Evolutionary conservation across 2,113 vertebrate species (phyloP).

Genomic region (Trachemys scripta): DNA sequence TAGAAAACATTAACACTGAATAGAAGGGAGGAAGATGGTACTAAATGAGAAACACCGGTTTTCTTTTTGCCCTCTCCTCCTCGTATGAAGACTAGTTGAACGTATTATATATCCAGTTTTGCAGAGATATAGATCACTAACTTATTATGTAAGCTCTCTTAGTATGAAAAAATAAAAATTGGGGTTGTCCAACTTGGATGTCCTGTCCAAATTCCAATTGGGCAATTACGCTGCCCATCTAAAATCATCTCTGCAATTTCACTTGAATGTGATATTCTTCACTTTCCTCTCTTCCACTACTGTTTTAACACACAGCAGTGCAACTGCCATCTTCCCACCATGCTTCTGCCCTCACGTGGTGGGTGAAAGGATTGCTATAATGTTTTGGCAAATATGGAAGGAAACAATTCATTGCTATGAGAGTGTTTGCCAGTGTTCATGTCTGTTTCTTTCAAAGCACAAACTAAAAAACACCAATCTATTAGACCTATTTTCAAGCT

Average conservation of each 20-base stretch:
- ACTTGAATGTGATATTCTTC: not conserved
- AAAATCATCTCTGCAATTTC: not conserved
- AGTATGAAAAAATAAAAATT: not conserved
- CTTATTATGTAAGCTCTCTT: not conserved
- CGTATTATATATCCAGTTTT: rapidly evolving
- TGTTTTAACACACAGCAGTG: not conserved
- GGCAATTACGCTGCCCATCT: not conserved
- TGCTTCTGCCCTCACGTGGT: not conserved
- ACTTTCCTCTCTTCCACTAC: not conserved
- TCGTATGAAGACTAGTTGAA: not conserved
- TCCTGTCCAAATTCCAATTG: not conserved
- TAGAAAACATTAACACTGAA: not conserved
- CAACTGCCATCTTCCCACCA: not conserved
- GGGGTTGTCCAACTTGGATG: not conserved
- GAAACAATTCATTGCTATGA: not conserved
- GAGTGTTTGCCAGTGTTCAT: not conserved
- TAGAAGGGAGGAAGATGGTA: not conserved
- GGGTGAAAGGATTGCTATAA: not conserved
- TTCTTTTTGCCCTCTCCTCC: not conserved
- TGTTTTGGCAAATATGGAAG: not conserved
- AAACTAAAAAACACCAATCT: not conserved
- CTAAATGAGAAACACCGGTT: not conserved
- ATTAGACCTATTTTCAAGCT: not conserved
- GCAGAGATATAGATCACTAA: not conserved
- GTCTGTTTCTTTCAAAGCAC: not conserved